Evolutionary conservation across 1,140 invertebrate species (phyloP), one percentile per base, ranked within the genome.

Genomic region (Cecropterus lyciades): DNA sequence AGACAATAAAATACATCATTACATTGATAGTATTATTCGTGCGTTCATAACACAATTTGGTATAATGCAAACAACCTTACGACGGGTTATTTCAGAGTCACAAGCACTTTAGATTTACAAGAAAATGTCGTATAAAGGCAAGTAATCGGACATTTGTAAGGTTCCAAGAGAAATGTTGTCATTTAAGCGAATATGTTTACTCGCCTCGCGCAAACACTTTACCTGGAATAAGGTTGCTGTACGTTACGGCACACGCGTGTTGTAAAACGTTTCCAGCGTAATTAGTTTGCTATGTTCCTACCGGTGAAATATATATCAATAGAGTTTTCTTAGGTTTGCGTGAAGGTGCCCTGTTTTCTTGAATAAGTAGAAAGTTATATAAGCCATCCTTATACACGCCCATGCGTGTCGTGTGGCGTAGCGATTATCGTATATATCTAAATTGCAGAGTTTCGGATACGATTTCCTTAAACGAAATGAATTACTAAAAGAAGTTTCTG

Each of bases 231-330:
- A 46, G 56, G 56, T 17, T 17, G 56, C 30, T 79, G 82, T n/a
- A n/a, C n/a, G n/a, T 84, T 82, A 80, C 82, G 79, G 75, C 83
- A 81, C 81, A 82, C 76, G 69, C 72, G 68, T 51, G 67, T 49
- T 66, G 30, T 57, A 68, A 68, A 60, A 64, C 67, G 53, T 45
- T 69, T 45, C 37, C 65, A 60, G 43, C 51, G 52, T 69, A 69
- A 69, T 69, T 69, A 63, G 46, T 57, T 57, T 57, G 55, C 55
- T 49, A 49, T 49, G 48, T 27, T 49, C 48, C 11, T 49, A 11
- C 0, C 16, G 8, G 9, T n/a, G 48, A 49, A 49, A 49, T 49
- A 49, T 49, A 27, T n/a, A 15, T 27, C 48, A 49, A 49, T 49
- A 27, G n/a, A n/a, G 20, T 5, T 49, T 11, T 37, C 33, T 37